Evolutionary conservation across 37 sponge, comb jelly and placozoan species (phyloP).

Genomic region (Bolinopsis microptera): DNA sequence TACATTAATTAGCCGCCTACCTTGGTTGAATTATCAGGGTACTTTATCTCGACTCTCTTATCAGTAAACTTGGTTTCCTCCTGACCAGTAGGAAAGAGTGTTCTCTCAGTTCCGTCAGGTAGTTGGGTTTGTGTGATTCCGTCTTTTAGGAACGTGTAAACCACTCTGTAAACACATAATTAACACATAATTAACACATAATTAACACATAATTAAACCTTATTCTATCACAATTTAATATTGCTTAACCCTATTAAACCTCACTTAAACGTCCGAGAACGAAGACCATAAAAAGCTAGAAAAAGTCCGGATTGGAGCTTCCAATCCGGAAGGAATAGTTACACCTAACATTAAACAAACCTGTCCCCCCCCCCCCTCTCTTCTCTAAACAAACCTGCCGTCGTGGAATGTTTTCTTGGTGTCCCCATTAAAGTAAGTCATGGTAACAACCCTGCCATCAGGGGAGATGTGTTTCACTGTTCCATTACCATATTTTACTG

Average conservation of each 20-base stretch:
- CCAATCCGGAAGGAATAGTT: no score
- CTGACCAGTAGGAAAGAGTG: slow-evolving; percentile 51
- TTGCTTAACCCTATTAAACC: no score
- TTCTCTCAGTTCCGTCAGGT: neutral
- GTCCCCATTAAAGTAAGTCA: slow-evolving; percentile 64
- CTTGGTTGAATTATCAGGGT: slow-evolving; percentile 59
- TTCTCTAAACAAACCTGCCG: slow-evolving; percentile 30
- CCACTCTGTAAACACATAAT: slow-evolving; percentile 60
- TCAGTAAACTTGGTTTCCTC: slow-evolving; percentile 54
- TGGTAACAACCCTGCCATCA: slow-evolving; percentile 40
- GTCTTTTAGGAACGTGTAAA: slow-evolving; percentile 59
- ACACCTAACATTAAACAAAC: no score
- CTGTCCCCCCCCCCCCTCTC: no score
- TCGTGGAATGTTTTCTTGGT: slow-evolving; percentile 58
- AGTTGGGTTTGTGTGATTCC: slow-evolving; percentile 58
- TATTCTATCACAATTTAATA: no score
- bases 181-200: no score
- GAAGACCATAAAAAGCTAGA: no score
- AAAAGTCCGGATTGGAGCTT: no score
- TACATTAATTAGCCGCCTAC: neutral
- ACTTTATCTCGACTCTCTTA: slow-evolving; percentile 39
- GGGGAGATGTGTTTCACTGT: slow-evolving; percentile 30
- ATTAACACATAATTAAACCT: no score
- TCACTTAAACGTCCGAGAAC: no score
- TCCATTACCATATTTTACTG: slow-evolving; percentile 24